Conservation (phyloP, 2,888 invertebrate genomes). For the Pseudococcus viburni region DNA sequence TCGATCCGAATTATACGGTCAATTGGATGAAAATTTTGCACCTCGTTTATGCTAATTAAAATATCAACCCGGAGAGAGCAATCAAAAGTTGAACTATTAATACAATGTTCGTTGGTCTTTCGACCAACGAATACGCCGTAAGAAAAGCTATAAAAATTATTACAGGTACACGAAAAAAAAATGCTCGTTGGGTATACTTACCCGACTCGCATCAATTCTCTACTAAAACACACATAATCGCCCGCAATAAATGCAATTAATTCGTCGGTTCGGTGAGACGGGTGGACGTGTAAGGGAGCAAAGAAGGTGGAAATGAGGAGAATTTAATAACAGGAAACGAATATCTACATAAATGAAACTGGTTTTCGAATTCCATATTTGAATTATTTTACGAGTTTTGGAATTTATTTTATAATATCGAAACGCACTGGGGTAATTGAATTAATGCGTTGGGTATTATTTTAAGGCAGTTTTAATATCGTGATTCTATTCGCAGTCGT, state of each 20-base stretch:
- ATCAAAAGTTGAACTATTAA: constrained; percentile 36
- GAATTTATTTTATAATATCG: constrained; percentile 41
- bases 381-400: constrained; percentile 39
- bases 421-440: constrained; percentile 39
- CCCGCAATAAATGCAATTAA: constrained; percentile 47
- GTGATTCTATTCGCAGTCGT: not conserved
- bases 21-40: constrained; percentile 17
- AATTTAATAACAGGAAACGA: constrained; percentile 44
- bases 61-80: not conserved
- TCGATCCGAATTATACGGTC: not conserved
- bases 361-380: constrained; percentile 45
- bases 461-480: constrained; percentile 35
- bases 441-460: constrained; percentile 50
- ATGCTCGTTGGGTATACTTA: not conserved
- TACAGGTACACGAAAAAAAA: constrained; percentile 18
- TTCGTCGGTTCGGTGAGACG: not conserved
- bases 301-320: not conserved
- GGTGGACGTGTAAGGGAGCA: not conserved
- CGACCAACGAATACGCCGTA: not conserved
- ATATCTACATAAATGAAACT: constrained; percentile 28
- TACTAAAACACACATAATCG: constrained; percentile 14
- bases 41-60: constrained; percentile 23
- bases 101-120: not conserved
- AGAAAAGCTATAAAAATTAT: constrained; percentile 34
- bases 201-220: not conserved